A percentile compares a stretch with the other conserved stretches of the same genome.
phyloP scores from a whole-genome alignment of 2,888 invertebrate genomes.

The Dysmachus trigonus region DNA sequence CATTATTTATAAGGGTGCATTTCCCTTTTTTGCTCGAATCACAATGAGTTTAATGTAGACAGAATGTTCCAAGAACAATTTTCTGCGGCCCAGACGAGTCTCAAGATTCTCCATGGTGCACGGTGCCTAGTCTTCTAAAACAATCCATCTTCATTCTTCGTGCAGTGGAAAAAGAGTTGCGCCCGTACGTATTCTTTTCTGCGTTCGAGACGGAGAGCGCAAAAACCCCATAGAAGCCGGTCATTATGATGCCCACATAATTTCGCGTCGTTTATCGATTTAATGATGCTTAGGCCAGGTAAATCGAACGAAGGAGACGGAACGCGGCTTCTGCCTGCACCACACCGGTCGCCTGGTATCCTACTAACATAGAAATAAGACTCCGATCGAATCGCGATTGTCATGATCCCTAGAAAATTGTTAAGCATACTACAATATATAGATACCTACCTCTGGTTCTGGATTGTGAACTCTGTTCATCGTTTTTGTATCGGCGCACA shows the following conservation, averaged over 20 bases:
- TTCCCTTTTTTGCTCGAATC: neutral
- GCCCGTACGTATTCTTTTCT: neutral
- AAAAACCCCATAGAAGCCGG: conserved; percentile 3
- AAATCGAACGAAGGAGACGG: neutral
- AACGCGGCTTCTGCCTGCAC: neutral
- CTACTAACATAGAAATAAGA: conserved; percentile 23
- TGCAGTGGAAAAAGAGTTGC: neutral
- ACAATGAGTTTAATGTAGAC: neutral
- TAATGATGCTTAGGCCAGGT: conserved; percentile 30
- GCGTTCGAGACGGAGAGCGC: neutral
- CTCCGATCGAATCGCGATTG: neutral
- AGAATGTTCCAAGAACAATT: conserved; percentile 9
- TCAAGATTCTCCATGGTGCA: neutral
- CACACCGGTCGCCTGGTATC: neutral
- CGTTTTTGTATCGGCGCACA: conserved; percentile 1
- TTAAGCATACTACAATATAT: too few species aligned
- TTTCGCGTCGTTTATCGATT: conserved; percentile 40
- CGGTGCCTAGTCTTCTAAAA: neutral
- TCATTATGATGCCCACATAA: conserved; percentile 34
- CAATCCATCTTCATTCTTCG: neutral
- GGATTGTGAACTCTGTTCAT: neutral
- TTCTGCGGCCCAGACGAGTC: neutral
- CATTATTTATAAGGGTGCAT: conserved; percentile 35
- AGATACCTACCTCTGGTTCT: too few species aligned
- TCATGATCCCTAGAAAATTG: conserved; percentile 24